Base-by-base conservation (phyloP, 1,140 invertebrate genomes). In the Chelonus insularis region DNA sequence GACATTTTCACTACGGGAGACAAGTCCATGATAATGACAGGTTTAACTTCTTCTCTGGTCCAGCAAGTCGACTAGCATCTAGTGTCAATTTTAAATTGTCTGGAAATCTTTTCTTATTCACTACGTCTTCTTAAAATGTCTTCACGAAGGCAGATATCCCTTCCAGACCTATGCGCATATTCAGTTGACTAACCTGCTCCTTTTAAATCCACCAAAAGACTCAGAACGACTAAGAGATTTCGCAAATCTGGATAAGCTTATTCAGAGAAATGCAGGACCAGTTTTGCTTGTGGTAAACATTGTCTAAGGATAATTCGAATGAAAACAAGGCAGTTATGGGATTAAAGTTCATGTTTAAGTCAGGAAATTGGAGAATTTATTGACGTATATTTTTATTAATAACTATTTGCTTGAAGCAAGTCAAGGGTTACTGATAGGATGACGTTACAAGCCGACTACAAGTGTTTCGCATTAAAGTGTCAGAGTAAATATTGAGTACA, bases 371-470 rank as follows among this genome's bases (percentile, higher is more conserved):
- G 16, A 7, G 3, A 11, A 29, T n/a, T 23, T 11, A 50, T 50
- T 50, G 16, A 23, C 16, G 16, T 29, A 21, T n/a, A n/a, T 14
- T 57, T 60, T 72, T 70, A 81, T 81, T 79, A 79, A 81, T 81
- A 79, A 78, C 73, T 69, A 77, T 81, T 80, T 80, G 72, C 68
- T 62, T 58, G 63, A 62, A 69, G 75, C 75, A 79, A 78, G 75
- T 63, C 52, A 62, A 63, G 66, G 67, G 66, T 62, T 45, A 50
- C 48, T 56, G 61, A 55, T 61, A 61, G 66, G 64, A 69, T 79
- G 75, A 79, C 77, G 77, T 77, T 73, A 79, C 71, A 70, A 77
- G 76, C 77, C 76, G 77, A 76, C 73, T 77, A 78, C 78, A 79
- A 79, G 78, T 75, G 78, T 81, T 80, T 81, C 79, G 75, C 79